phyloP scores from a whole-genome alignment of 2,888 invertebrate species.

The Linhomoeus sp. region DNA sequence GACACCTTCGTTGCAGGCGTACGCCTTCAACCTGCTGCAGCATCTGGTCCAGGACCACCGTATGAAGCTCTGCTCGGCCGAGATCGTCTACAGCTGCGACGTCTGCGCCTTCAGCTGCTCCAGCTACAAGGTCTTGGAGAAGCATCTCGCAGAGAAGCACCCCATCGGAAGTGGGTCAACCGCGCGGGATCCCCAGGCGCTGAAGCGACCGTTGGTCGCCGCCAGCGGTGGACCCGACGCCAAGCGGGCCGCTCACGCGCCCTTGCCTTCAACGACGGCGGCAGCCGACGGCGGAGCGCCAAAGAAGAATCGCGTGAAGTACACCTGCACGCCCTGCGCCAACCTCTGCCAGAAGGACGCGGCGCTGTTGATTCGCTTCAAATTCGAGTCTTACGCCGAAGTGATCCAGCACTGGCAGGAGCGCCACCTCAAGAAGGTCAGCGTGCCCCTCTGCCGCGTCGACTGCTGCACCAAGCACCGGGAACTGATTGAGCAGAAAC shows the following conservation, averaged over 20 bases:
- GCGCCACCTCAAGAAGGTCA: slow-evolving; percentile 4
- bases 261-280: no score
- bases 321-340: slow-evolving; percentile 7
- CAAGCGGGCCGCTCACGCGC: no score
- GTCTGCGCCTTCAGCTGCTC: slow-evolving; percentile 16
- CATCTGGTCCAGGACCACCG: slow-evolving; percentile 23
- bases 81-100: slow-evolving; percentile 22
- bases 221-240: no score
- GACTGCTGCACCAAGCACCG: neutral
- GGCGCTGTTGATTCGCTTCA: neutral
- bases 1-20: slow-evolving; percentile 13
- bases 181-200: no score
- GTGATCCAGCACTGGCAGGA: slow-evolving; percentile 7
- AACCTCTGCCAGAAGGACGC: slow-evolving; percentile 1
- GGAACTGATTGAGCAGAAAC: neutral
- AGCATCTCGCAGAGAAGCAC: slow-evolving; percentile 17
- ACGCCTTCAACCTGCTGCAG: slow-evolving; percentile 26
- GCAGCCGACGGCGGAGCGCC: no score
- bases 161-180: no score
- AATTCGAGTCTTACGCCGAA: neutral
- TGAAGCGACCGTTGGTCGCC: no score
- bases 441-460: slow-evolving; percentile 1
- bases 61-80: slow-evolving; percentile 21
- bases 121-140: slow-evolving; percentile 19
- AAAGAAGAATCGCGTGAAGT: neutral